Base-by-base conservation (phyloP, 2,113 vertebrate species). In the Diphyllodes magnificus region DNA sequence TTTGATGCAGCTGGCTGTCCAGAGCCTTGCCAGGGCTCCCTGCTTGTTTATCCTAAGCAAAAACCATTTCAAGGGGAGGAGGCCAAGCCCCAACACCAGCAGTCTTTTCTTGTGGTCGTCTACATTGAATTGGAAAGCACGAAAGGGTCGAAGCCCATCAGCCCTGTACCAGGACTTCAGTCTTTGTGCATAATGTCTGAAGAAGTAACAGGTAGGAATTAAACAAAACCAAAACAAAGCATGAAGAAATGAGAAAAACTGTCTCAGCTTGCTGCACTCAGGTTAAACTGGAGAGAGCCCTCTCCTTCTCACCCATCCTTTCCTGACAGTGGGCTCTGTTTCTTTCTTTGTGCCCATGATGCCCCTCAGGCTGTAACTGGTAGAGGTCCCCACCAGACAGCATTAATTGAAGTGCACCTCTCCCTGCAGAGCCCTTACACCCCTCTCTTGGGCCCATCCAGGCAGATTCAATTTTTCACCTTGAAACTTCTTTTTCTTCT, bases 41-140 rank as follows among this genome's bases (percentile, higher is more conserved):
- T 0, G 0, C 40, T 71, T 51, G 11, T 27, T 81, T 60, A 35
- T 85, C 45, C 12, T 4, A 7, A 76, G 10, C 15, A 84, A 59
- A 90, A 64, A 45, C 1, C 35, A 40, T 56, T 84, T 56, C 37
- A 56, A 71, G 22, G n/a, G 27, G 39, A 56, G 22, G 51, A 87
- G 75, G 47, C 33, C 33, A 47, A 78, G 22, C 35, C 51, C 30
- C 59, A 59, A 6, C 23, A 70, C 7, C 33, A 86, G 39, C 30
- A 89, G 16, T 31, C 13, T 71, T 59, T 13, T 51, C 82, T 64
- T 53, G 39, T 53, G 73, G 78, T 12, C n/a, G 16, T 60, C 40
- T 49, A 0, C 4, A 22, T 12, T 64, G 44, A 47, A 19, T 7
- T 44, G 53, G 9, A 50, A 83, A 70, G 23, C 12, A 49, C 0